Evolutionary conservation across 2,888 invertebrate genomes (phyloP).

Genomic region (Brenthis daphne): DNA sequence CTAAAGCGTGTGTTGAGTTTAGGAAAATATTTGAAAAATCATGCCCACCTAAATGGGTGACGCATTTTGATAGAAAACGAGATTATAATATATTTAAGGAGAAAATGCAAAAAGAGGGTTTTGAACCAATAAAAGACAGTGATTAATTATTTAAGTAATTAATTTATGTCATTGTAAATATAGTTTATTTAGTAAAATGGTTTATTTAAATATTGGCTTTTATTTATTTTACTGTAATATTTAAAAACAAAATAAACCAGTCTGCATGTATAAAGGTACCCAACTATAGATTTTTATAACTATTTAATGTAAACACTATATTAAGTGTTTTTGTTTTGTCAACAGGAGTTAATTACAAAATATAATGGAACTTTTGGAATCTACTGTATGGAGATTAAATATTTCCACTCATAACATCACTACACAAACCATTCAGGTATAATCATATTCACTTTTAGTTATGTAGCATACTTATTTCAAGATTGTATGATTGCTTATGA

Average conservation of each 20-base stretch:
- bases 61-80: slow-evolving; percentile 95
- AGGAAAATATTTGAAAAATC: slow-evolving; percentile 88
- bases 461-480: no score
- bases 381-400: slow-evolving; percentile 43
- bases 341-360: slow-evolving; percentile 12
- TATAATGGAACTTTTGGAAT: slow-evolving; percentile 36
- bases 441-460: slow-evolving; percentile 2
- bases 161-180: slow-evolving; percentile 63
- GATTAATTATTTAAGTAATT: slow-evolving; percentile 51
- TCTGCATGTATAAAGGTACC: slow-evolving; percentile 21
- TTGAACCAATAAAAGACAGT: slow-evolving; percentile 86
- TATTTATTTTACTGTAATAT: slow-evolving; percentile 53
- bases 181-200: slow-evolving; percentile 67
- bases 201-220: slow-evolving; percentile 49
- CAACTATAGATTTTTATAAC: slow-evolving; percentile 12
- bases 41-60: slow-evolving; percentile 94
- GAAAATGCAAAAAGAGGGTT: slow-evolving; percentile 92
- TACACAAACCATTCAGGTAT: slow-evolving; percentile 58
- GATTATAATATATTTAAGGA: slow-evolving; percentile 94
- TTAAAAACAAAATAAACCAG: slow-evolving; percentile 17
- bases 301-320: slow-evolving; percentile 21
- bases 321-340: slow-evolving; percentile 11
- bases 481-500: no score
- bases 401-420: slow-evolving; percentile 49
- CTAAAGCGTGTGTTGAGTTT: slow-evolving; percentile 85